Conservation (phyloP, 2,113 vertebrate genomes). For the Podarcis cretensis region DNA sequence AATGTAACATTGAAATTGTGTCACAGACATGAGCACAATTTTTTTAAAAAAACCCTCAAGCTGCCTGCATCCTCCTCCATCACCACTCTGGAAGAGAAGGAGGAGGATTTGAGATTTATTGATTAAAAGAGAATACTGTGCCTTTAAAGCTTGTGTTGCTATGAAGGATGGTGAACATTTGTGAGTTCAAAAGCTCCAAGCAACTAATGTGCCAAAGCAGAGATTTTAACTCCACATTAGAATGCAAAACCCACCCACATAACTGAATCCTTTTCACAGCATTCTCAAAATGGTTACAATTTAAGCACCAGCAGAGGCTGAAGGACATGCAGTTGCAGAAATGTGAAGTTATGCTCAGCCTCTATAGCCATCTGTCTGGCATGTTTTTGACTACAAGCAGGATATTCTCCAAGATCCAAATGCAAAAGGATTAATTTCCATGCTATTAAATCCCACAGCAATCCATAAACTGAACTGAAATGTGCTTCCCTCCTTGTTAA, state of each 20-base stretch:
- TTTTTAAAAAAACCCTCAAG: not conserved
- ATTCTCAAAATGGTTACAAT: constrained; percentile 46
- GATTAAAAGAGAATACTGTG: constrained; percentile 19
- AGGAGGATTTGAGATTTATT: not conserved
- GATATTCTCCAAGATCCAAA: not conserved
- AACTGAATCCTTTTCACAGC: constrained; percentile 45
- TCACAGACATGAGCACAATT: not conserved
- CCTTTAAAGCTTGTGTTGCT: constrained; percentile 37
- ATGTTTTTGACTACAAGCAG: constrained; percentile 16
- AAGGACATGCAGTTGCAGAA: not conserved
- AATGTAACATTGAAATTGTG: not conserved
- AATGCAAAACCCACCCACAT: not conserved
- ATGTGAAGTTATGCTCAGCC: not conserved
- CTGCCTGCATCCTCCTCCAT: not conserved
- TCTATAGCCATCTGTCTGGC: constrained; percentile 5
- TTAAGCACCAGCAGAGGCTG: not conserved
- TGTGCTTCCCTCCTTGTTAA: not conserved
- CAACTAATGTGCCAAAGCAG: constrained; percentile 34
- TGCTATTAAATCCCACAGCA: constrained; percentile 18
- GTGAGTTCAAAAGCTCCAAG: constrained; percentile 16
- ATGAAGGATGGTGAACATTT: constrained; percentile 9
- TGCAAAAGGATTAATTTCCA: not conserved
- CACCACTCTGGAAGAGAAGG: not conserved
- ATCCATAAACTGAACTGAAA: not conserved
- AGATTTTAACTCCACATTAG: constrained; percentile 46